Conservation (phyloP, 2,888 invertebrate species). For the Autographa pulchrina region DNA sequence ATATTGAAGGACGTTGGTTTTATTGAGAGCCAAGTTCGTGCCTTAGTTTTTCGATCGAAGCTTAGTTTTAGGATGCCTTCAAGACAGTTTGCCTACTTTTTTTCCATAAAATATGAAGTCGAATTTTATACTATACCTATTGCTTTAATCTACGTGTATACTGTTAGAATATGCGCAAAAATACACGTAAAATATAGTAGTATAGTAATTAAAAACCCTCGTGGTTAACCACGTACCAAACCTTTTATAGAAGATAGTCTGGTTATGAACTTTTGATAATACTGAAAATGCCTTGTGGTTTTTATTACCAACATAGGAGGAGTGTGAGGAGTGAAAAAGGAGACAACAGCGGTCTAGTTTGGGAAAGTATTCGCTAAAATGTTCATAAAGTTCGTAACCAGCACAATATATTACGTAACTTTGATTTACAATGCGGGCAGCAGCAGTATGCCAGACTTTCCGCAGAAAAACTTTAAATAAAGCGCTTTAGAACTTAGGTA, state of each 20-base stretch:
- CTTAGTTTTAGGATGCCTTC: constrained; percentile 12
- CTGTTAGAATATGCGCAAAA: no score
- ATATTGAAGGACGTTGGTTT: constrained; percentile 40
- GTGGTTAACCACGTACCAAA: no score
- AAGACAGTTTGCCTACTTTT: neutral
- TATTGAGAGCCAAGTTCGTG: constrained; percentile 36
- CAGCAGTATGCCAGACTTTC: neutral
- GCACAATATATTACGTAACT: constrained; percentile 10
- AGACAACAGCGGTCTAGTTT: neutral
- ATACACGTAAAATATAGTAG: no score
- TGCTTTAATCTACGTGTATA: no score
- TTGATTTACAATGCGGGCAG: constrained; percentile 12
- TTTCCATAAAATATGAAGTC: no score
- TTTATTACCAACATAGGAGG: neutral
- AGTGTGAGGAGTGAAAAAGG: neutral
- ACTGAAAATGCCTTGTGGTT: neutral
- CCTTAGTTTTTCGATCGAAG: constrained; percentile 19
- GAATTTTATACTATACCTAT: no score
- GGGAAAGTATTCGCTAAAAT: neutral
- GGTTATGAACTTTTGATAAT: neutral
- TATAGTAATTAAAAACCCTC: no score
- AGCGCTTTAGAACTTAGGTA: neutral
- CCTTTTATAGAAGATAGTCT: neutral
- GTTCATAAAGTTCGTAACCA: constrained; percentile 17
- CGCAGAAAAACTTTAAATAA: neutral